Base-by-base conservation (phyloP, 2,113 vertebrate species). In the Eulemur rufifrons region DNA sequence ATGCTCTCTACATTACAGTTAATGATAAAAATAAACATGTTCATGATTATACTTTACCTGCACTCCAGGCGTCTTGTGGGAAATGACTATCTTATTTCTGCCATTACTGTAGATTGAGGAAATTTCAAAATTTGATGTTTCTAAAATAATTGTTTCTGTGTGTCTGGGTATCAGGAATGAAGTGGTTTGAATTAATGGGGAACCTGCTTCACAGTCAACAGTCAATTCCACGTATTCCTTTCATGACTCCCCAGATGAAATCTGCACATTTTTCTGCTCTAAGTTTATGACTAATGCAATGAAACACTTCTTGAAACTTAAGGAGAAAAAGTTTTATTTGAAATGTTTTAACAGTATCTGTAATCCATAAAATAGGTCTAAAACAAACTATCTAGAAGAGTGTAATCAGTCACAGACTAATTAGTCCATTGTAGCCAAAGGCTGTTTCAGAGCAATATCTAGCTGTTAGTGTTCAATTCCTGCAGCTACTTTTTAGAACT, bases 11-110 rank as follows among this genome's bases (percentile, higher is more conserved):
- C 84, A 54, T 92, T 94, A 94, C 21, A 82, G 29, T 86, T 91
- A 89, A 93, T 89, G 63, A 89, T 69, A 95, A 91, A 95, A 83
- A 91, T 86, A 45, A 93, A 98, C 93, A 85, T 59, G 34, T 66
- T 69, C 54, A 86, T n/a, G 39, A 86, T 92, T 66, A 54, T 86
- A 66, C 14, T 88, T 88, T 91, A 93, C 29, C 78, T 89, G 54
- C 59, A 27, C 34, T 87, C 25, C n/a, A 29, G 47, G 15, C 1
- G 92, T 95, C 76, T 77, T 94, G 45, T 34, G 90, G 76, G 87
- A 92, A 78, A 90, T 76, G n/a, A 66, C 29, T 45, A 42, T 61
- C 69, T 85, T 47, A 77, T 96, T 85, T 71, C 47, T 94, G 13
- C 32, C 18, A 50, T 85, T 96, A 68, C 0, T 25, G 7, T 42